phyloP scores from a whole-genome alignment of 2,888 invertebrate genomes.

The Palloptera scutellata region DNA sequence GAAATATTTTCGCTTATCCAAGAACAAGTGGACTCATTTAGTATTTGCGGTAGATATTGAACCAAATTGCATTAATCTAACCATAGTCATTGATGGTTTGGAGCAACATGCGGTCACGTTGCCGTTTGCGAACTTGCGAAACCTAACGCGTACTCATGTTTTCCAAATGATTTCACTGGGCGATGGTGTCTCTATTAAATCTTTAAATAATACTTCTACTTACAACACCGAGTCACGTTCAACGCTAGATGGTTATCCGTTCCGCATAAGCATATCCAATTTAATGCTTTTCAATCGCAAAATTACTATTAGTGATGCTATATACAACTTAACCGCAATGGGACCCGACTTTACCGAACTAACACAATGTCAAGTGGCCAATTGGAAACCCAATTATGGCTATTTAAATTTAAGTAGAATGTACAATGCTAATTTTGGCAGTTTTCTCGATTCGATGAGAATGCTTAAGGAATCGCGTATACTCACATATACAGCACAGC shows the following conservation, averaged over 20 bases:
- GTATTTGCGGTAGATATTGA: constrained; percentile 53
- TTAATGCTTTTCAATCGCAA: constrained; percentile 59
- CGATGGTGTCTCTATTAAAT: constrained; percentile 47
- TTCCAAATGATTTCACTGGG: constrained; percentile 59
- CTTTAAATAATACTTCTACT: constrained; percentile 38
- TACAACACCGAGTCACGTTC: constrained; percentile 51
- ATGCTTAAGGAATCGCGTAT: constrained; percentile 71
- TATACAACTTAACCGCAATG: constrained; percentile 60
- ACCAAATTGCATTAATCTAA: constrained; percentile 52
- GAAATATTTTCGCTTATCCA: constrained; percentile 52
- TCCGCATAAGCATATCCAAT: constrained; percentile 57
- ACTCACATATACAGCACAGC: constrained; percentile 71
- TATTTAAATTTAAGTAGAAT: constrained; percentile 54
- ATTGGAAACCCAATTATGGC: constrained; percentile 61
- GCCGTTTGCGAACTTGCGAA: constrained; percentile 55
- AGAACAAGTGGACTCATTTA: constrained; percentile 61
- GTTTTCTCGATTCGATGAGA: constrained; percentile 61
- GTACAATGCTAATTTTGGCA: constrained; percentile 49
- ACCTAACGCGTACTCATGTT: constrained; percentile 49
- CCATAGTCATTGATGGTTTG: constrained; percentile 54
- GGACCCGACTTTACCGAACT: constrained; percentile 63
- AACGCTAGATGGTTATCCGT: constrained; percentile 50
- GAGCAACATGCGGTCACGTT: constrained; percentile 54
- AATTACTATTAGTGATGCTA: constrained; percentile 46
- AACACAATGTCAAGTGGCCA: constrained; percentile 59